Evolutionary conservation across 2,888 invertebrate species (phyloP), one percentile per base, ranked within the genome.

Genomic region (Fragum sueziense): DNA sequence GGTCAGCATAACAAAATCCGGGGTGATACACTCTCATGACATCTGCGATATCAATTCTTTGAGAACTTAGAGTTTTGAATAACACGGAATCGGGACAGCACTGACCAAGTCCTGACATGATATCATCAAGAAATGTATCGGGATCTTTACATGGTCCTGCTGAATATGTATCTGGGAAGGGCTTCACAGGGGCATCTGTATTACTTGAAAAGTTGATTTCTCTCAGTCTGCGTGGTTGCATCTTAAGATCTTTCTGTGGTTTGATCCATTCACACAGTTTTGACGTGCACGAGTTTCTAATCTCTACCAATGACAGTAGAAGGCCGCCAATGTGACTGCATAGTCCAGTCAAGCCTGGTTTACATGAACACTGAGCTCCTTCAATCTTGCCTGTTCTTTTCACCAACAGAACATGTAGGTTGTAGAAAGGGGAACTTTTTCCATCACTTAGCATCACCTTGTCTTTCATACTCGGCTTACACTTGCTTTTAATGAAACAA

Each of bases 391-490:
- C 37, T 37, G 37, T 37, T 9, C 14, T 37, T 9, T 37, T 37
- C 14, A 37, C 7, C 37, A 37, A 6, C 14, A 9, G 37, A 37
- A 14, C n/a, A n/a, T n/a, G n/a, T n/a, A n/a, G n/a, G n/a, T n/a
- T n/a, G n/a, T n/a, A n/a, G n/a, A n/a, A n/a, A n/a, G n/a, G n/a
- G n/a, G n/a, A n/a, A n/a, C n/a, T n/a, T n/a, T n/a, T n/a, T 37
- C 29, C 25, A 61, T 25, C 7, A 61, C 20, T 29, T 20, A 25
- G 9, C 7, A 20, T 61, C 20, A 61, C 29, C 9, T 17, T 61
- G 9, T 61, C 61, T 25, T 29, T 61, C 61, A 61, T 61, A 61
- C 25, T 61, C 9, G 61, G 61, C 20, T 61, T 61, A 61, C 61
- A 61, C 29, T 54, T 54, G 54, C 7, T 25, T 20, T 54, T 54